Percentiles rank a stretch among this genome's conserved stretches.
These are phyloP conservation scores for Pseudopipra pipra DNA, from an alignment of 2,113 vertebrate species.

Conservation along the genomic window DNA sequence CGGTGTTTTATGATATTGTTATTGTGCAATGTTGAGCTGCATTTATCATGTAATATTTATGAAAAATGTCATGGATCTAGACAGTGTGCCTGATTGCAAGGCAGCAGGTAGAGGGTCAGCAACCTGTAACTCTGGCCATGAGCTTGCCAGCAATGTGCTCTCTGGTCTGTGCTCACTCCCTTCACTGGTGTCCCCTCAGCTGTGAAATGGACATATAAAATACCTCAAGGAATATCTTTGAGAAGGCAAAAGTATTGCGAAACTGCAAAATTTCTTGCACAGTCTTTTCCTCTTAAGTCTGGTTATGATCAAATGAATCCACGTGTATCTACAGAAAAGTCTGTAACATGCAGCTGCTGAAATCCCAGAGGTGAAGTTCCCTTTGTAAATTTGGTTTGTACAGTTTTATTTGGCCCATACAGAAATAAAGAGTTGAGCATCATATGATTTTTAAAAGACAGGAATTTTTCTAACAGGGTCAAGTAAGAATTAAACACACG, in stretches of 20 bases:
- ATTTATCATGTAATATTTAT: background rate
- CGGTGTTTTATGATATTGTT: background rate
- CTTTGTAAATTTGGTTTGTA: background rate
- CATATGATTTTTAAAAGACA: background rate
- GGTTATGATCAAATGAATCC: background rate
- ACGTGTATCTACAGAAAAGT: background rate
- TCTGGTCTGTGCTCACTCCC: background rate
- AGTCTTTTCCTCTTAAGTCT: background rate
- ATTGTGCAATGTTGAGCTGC: background rate
- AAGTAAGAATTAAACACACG: background rate
- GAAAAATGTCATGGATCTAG: background rate
- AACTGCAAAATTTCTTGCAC: background rate
- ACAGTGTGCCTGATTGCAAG: background rate
- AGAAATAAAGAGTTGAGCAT: background rate
- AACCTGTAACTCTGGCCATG: background rate
- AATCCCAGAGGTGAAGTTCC: background rate
- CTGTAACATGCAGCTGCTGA: background rate
- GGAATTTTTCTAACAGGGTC: background rate
- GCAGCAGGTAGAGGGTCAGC: background rate
- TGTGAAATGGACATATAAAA: background rate
- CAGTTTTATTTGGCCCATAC: background rate
- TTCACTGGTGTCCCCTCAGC: background rate
- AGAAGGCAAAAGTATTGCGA: background rate
- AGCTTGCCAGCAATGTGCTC: background rate
- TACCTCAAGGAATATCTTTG: background rate